These are phyloP conservation scores for Rhaphigaster nebulosa DNA, from an alignment of 2,888 invertebrate species.

Conservation along the genomic window DNA sequence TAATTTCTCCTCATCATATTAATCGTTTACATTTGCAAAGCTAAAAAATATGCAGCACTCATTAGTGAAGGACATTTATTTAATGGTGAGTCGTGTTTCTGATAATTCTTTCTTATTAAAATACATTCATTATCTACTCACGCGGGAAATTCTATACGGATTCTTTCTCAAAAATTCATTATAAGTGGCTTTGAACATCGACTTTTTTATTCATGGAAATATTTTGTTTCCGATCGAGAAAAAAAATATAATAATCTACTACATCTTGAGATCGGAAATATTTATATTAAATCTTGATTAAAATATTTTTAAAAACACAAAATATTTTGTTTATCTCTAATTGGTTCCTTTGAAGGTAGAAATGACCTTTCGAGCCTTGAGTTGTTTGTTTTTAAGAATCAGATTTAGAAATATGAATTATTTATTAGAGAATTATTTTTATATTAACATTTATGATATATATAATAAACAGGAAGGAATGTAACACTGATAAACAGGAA, in stretches of 20 bases:
- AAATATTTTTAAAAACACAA: background rate
- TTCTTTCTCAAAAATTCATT: background rate
- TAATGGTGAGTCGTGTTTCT: slow-evolving; percentile 26
- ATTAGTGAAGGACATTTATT: background rate
- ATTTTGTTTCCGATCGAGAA: background rate
- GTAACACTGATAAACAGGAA: too few relatives aligned
- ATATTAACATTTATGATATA: background rate
- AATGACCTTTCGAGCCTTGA: background rate
- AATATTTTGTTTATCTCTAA: background rate
- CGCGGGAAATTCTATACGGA: background rate
- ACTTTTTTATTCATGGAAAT: background rate
- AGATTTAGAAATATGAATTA: background rate
- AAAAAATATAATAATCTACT: background rate
- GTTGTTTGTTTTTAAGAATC: background rate
- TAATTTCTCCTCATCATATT: background rate
- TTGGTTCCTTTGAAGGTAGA: background rate
- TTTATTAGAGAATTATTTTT: background rate
- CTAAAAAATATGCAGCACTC: background rate
- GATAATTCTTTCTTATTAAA: slow-evolving; percentile 27
- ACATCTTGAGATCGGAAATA: background rate
- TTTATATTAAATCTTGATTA: background rate
- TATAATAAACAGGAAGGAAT: background rate
- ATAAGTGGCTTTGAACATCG: background rate
- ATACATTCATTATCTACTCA: slow-evolving; percentile 25
- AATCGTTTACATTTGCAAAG: background rate